phyloP scores from a whole-genome alignment of 2,113 vertebrate genomes.

The Periophthalmodon schlosseri region DNA sequence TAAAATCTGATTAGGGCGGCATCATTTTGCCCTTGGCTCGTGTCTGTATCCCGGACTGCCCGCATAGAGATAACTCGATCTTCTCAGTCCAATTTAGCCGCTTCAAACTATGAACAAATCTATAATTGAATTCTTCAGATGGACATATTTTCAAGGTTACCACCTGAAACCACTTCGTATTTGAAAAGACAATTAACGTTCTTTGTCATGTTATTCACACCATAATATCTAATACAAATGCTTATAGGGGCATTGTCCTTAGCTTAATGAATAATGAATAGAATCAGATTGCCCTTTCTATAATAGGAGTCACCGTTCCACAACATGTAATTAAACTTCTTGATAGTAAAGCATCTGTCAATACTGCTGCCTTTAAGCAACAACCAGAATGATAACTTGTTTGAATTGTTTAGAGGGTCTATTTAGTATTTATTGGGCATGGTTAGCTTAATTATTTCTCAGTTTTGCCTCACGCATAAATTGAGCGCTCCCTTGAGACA shows the following conservation, averaged over 20 bases:
- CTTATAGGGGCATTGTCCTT: not conserved
- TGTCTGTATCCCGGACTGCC: slow-evolving; percentile 43
- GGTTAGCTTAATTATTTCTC: slow-evolving; percentile 72
- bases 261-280: slow-evolving; percentile 8
- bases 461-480: slow-evolving; percentile 71
- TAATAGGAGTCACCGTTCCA: slow-evolving; percentile 18
- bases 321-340: slow-evolving; percentile 31
- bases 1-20: slow-evolving; percentile 64
- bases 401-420: slow-evolving; percentile 61
- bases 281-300: not conserved
- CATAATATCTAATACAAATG: slow-evolving; percentile 21
- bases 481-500: slow-evolving; percentile 47
- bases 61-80: slow-evolving; percentile 53
- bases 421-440: slow-evolving; percentile 65
- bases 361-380: slow-evolving; percentile 30
- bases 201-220: slow-evolving; percentile 16
- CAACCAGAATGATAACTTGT: slow-evolving; percentile 46
- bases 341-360: slow-evolving; percentile 28
- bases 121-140: slow-evolving; percentile 72
- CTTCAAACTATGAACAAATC: slow-evolving; percentile 68
- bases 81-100: slow-evolving; percentile 63
- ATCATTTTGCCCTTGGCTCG: slow-evolving; percentile 63
- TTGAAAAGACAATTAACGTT: slow-evolving; percentile 24
- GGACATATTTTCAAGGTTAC: slow-evolving; percentile 67
- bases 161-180: slow-evolving; percentile 26